Evolutionary conservation across 2,888 invertebrate species (phyloP).

Genomic region (Automeris io): DNA sequence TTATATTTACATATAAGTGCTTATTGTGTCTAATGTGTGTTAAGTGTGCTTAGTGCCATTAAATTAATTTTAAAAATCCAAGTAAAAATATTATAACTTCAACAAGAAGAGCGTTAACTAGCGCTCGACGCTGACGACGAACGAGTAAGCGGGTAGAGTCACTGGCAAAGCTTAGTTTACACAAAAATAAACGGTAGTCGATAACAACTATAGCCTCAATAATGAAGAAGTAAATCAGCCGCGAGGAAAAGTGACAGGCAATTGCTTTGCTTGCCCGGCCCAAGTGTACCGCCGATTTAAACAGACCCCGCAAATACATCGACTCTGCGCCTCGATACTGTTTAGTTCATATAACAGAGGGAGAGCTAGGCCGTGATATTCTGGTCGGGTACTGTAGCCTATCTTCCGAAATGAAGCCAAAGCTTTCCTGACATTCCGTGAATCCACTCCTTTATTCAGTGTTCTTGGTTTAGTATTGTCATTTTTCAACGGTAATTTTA

Average conservation of each 20-base stretch:
- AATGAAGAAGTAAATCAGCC: constrained; percentile 61
- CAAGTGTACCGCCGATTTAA: constrained; percentile 30
- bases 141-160: too few relatives aligned
- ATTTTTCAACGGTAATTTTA: constrained; percentile 32
- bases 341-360: constrained; percentile 4
- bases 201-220: constrained; percentile 33
- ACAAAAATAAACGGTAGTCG: not conserved
- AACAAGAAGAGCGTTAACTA: too few relatives aligned
- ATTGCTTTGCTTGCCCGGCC: constrained; percentile 35
- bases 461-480: constrained; percentile 34
- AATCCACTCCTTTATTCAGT: constrained; percentile 44
- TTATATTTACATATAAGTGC: too few relatives aligned
- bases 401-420: constrained; percentile 32
- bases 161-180: too few relatives aligned
- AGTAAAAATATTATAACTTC: too few relatives aligned
- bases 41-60: too few relatives aligned
- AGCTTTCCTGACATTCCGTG: constrained; percentile 40
- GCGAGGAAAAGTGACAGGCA: constrained; percentile 56
- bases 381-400: constrained; percentile 34
- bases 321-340: too few relatives aligned
- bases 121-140: too few relatives aligned
- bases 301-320: constrained; percentile 21
- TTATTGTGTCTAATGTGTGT: too few relatives aligned
- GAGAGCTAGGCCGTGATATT: constrained; percentile 17
- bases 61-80: too few relatives aligned